Evolutionary conservation across 2,797 vertebrate species (phyloP).

Genomic region (Scleropages formosus): DNA sequence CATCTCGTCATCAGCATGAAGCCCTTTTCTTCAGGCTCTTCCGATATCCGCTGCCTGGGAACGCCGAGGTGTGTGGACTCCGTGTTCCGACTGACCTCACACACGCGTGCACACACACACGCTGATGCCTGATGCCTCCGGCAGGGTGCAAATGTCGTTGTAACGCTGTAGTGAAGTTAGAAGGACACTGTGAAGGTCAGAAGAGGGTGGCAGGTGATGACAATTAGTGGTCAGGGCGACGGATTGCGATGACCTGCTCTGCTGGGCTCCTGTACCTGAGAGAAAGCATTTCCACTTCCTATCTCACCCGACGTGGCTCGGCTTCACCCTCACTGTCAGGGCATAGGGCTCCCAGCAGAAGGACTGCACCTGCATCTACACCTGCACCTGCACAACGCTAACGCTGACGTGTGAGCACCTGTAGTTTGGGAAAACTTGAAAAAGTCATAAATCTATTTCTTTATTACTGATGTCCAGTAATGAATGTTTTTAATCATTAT

Average conservation of each 20-base stretch:
- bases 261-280: too few relatives aligned
- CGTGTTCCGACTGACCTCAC: not conserved
- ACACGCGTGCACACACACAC: not conserved
- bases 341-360: constrained; percentile 40
- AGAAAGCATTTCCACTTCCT: too few relatives aligned
- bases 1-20: not conserved
- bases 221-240: not conserved
- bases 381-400: constrained; percentile 31
- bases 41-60: constrained; percentile 31
- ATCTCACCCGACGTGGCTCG: not conserved
- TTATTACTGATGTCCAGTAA: constrained; percentile 41
- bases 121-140: not conserved
- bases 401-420: constrained; percentile 39
- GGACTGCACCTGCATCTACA: constrained; percentile 33
- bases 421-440: constrained; percentile 58
- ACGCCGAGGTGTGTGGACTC: constrained; percentile 46
- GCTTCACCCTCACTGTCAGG: constrained; percentile 37
- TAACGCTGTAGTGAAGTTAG: constrained; percentile 8
- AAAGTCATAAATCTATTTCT: constrained; percentile 39
- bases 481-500: constrained; percentile 56
- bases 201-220: not conserved
- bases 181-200: not conserved
- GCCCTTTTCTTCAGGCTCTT: constrained; percentile 30
- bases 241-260: not conserved
- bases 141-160: not conserved